Evolutionary conservation across 2,113 vertebrate species (phyloP), one percentile per base, ranked within the genome.

Genomic region (Fulica atra): DNA sequence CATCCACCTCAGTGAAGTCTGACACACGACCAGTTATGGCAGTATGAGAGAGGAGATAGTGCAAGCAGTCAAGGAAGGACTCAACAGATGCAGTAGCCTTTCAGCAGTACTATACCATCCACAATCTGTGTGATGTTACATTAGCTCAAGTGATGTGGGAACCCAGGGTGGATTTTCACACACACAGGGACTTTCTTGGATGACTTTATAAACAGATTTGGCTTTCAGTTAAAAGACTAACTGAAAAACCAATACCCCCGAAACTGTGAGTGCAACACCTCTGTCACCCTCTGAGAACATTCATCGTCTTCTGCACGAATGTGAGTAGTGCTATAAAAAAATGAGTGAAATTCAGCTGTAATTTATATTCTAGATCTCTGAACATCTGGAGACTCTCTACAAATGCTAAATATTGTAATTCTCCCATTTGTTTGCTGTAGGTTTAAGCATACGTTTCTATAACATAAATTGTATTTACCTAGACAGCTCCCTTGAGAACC

Each of bases 41-140:
- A 86, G 2, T 46, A 42, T 1, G 0, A 44, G 26, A 61, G 28
- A 79, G 13, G 9, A 24, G 5, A 38, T 0, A 19, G 33, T 16
- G 10, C 31, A 69, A 72, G 31, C 19, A 16, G 15, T 9, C 65
- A 73, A 36, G 63, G 21, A 73, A 85, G 26, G 13, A 50, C 40
- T 35, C 14, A 46, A 15, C 9, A 11, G 10, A 29, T 35, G 29
- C 35, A 77, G 10, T 0, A 36, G 9, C 40, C 48, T 76, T 42
- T 69, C 35, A 48, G 65, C 1, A 5, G 13, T 51, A 64, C 15
- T 35, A 9, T 18, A 19, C 9, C 24, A 42, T n/a, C 54, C 36
- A 54, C 35, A 13, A 53, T 33, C 4, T 25, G 25, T 14, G 57
- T 23, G 81, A 46, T 16, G 16, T 11, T 64, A 1, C 24, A 7